Conservation (phyloP, 2,888 invertebrate genomes). For the Stenodema calcarata region DNA sequence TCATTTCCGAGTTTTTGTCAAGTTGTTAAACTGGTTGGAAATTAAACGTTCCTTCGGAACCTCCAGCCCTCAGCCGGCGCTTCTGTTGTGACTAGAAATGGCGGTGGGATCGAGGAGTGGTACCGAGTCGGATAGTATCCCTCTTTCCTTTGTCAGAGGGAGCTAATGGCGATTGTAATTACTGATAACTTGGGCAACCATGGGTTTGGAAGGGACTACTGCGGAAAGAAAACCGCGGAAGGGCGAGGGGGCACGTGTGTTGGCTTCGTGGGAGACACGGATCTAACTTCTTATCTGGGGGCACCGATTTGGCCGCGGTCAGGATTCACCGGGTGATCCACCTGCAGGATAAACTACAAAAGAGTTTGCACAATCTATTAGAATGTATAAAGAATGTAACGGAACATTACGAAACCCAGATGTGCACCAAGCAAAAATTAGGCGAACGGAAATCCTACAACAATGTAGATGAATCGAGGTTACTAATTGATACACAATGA, state of each 20-base stretch:
- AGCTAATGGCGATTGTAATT: constrained; percentile 46
- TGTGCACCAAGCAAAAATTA: too few relatives aligned
- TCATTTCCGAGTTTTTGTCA: constrained; percentile 47
- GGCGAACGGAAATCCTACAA: too few relatives aligned
- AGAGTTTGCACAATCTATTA: too few relatives aligned
- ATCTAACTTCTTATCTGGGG: not conserved
- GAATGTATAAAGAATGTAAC: too few relatives aligned
- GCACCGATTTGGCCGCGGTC: not conserved
- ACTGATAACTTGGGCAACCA: constrained; percentile 28
- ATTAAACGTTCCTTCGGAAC: constrained; percentile 31
- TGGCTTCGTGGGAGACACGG: constrained; percentile 21
- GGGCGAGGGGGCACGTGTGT: constrained; percentile 22
- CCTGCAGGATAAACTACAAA: too few relatives aligned
- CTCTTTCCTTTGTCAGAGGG: constrained; percentile 37
- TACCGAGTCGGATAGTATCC: constrained; percentile 18
- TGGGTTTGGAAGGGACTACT: not conserved
- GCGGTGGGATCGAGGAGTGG: not conserved
- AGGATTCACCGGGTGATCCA: not conserved
- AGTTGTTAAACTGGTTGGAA: constrained; percentile 46
- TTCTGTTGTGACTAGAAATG: not conserved
- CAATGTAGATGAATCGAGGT: too few relatives aligned
- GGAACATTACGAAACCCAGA: too few relatives aligned
- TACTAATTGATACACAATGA: too few relatives aligned
- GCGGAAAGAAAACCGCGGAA: not conserved
- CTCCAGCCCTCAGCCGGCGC: not conserved